Percentiles rank a stretch among this genome's conserved stretches.
phyloP scores from a whole-genome alignment of 2,888 invertebrate species.

The Tachina fera region DNA sequence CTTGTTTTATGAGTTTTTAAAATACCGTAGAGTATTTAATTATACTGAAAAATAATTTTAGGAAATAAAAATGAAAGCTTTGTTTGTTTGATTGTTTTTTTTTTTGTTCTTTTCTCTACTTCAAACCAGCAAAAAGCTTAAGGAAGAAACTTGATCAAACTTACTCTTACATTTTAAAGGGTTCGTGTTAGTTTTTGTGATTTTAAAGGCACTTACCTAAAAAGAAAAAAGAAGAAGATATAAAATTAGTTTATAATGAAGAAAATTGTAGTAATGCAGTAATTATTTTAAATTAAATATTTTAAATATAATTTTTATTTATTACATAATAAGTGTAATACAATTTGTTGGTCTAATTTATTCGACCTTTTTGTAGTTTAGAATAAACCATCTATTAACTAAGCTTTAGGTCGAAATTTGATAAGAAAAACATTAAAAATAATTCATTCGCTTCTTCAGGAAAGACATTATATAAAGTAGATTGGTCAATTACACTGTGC shows the following conservation, averaged over 20 bases:
- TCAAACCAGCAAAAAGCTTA: background rate
- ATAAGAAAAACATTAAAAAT: too few species aligned
- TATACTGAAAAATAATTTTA: slow-evolving; percentile 41
- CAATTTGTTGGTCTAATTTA: too few species aligned
- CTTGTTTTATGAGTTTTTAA: slow-evolving; percentile 69
- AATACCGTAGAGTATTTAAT: slow-evolving; percentile 63
- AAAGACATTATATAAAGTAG: too few species aligned
- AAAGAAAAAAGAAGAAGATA: slow-evolving; percentile 69
- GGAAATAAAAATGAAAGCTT: slow-evolving; percentile 14
- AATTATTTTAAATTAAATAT: background rate
- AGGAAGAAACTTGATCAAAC: background rate
- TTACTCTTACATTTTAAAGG: slow-evolving; percentile 46
- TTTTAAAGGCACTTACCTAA: slow-evolving; percentile 76
- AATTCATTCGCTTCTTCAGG: too few species aligned
- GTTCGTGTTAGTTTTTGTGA: background rate
- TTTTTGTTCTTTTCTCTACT: background rate
- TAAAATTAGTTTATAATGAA: background rate
- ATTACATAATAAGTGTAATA: too few species aligned
- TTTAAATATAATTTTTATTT: too few species aligned
- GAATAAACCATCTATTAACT: too few species aligned
- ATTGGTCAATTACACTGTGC: too few species aligned
- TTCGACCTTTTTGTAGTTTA: too few species aligned
- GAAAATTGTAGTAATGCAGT: background rate
- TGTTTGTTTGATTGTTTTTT: background rate
- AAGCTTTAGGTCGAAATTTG: too few species aligned